Base-by-base conservation (phyloP, 2,113 vertebrate species). In the Erythrocebus patas region DNA sequence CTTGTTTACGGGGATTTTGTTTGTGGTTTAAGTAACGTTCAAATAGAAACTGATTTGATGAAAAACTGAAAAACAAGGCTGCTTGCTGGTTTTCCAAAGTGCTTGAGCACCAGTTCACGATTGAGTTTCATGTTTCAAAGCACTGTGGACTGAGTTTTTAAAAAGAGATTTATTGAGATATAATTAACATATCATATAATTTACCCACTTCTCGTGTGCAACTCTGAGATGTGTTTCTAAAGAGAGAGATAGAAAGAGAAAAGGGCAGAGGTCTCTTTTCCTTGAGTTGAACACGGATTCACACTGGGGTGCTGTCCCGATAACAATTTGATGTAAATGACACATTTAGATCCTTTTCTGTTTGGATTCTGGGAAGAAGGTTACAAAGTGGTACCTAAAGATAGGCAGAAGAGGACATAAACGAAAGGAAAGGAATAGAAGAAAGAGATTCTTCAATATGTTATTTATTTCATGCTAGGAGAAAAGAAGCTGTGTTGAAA, bases 161-260 rank as follows among this genome's bases (percentile, higher is more conserved):
- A 80, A 96, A 95, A 64, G 32, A 95, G n/a, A 43, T 80, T 85
- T 79, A 80, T 30, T 90, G 72, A 93, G 35, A 55, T 80, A 48
- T 32, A 84, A 88, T 73, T 81, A 72, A 64, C 40, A 48, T 88
- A 79, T 4, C 40, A 89, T 84, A 55, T 5, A 79, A 79, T 83
- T 52, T 14, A 61, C 18, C n/a, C 57, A 70, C 59, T 89, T 86
- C 76, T 89, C 86, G 16, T 59, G 14, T 68, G 61, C 35, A 75
- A n/a, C 91, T 91, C 80, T 87, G 66, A 68, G 66, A 80, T 92
- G 82, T 90, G 22, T 93, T 97, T 94, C 86, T 78, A 86, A 93
- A 94, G 61, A 76, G n/a, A 68, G 38, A 82, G 9, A 48, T 32
- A 17, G 73, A n/a, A 88, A 94, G 35, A 25, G 64, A 72, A 61